Evolutionary conservation across 2,888 invertebrate genomes (phyloP).

Genomic region (Desoria tigrina): DNA sequence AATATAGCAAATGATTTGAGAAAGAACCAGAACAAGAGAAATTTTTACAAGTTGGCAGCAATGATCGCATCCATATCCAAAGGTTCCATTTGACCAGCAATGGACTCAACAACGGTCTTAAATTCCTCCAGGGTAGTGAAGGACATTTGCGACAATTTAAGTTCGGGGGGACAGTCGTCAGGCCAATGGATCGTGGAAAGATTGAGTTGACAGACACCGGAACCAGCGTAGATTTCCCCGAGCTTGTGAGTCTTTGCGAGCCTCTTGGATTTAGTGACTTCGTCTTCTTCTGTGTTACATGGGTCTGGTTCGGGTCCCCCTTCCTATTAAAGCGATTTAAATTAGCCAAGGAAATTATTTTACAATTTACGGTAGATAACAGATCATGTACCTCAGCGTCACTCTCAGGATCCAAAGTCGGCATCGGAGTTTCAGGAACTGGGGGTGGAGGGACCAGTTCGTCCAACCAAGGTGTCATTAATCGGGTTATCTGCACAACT

Average conservation of each 20-base stretch:
- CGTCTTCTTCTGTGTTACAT: constrained; percentile 32
- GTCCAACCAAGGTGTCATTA: constrained; percentile 54
- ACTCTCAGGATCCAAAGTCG: constrained; percentile 26
- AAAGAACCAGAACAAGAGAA: not conserved
- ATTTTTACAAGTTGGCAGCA: constrained; percentile 38
- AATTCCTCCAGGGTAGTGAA: constrained; percentile 48
- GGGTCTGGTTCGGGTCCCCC: too few relatives aligned
- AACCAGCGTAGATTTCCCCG: constrained; percentile 44
- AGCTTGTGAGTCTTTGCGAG: constrained; percentile 47
- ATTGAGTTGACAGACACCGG: constrained; percentile 46
- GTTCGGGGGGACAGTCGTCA: constrained; percentile 32
- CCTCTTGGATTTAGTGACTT: constrained; percentile 36
- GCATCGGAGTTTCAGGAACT: constrained; percentile 40
- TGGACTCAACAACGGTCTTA: constrained; percentile 40
- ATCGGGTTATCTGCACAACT: constrained; percentile 68
- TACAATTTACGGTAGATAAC: not conserved
- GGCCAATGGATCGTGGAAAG: constrained; percentile 36
- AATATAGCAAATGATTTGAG: not conserved
- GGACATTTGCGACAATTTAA: constrained; percentile 43
- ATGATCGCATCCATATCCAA: constrained; percentile 44
- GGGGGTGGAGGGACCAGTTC: constrained; percentile 52
- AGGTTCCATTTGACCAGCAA: constrained; percentile 43
- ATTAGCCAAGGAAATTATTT: too few relatives aligned
- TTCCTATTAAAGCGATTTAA: too few relatives aligned
- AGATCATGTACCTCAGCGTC: constrained; percentile 32